phyloP scores from a whole-genome alignment of 2,888 invertebrate genomes.

The Vannuccia rotundouncinata region DNA sequence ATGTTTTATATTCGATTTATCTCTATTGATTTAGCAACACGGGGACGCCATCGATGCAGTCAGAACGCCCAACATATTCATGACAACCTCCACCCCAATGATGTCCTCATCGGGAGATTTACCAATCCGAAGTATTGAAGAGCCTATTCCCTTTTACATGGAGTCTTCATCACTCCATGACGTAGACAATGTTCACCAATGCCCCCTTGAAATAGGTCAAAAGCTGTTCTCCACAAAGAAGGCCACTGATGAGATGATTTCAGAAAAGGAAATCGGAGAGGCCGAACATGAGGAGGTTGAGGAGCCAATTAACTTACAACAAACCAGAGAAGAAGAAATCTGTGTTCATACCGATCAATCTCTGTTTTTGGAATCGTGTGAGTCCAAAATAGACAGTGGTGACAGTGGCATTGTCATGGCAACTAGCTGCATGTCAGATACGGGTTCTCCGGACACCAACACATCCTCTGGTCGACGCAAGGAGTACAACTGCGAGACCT shows the following conservation, averaged over 20 bases:
- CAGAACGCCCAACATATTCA: not conserved
- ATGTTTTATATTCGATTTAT: too few relatives aligned
- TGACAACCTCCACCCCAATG: not conserved
- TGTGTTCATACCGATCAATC: not conserved
- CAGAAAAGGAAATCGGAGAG: not conserved
- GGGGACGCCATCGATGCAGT: slow-evolving; percentile 21
- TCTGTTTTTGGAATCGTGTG: not conserved
- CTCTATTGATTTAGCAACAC: slow-evolving; percentile 23
- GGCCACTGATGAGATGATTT: not conserved
- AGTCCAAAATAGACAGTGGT: too few relatives aligned
- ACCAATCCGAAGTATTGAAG: not conserved
- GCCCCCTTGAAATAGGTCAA: not conserved
- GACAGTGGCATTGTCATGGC: not conserved
- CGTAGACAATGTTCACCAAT: not conserved
- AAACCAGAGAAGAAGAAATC: not conserved
- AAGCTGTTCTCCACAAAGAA: not conserved
- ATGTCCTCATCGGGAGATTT: not conserved
- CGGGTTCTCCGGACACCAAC: slow-evolving; percentile 5
- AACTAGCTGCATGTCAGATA: not conserved
- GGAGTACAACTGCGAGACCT: slow-evolving; percentile 32
- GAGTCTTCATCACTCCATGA: not conserved
- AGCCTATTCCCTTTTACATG: not conserved
- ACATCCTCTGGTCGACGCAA: not conserved
- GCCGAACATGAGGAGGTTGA: not conserved
- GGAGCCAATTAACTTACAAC: too few relatives aligned